A percentile compares a stretch with the other conserved stretches of the same genome.
Conservation (phyloP, 2,888 invertebrate genomes). For the Apamea crenata region DNA sequence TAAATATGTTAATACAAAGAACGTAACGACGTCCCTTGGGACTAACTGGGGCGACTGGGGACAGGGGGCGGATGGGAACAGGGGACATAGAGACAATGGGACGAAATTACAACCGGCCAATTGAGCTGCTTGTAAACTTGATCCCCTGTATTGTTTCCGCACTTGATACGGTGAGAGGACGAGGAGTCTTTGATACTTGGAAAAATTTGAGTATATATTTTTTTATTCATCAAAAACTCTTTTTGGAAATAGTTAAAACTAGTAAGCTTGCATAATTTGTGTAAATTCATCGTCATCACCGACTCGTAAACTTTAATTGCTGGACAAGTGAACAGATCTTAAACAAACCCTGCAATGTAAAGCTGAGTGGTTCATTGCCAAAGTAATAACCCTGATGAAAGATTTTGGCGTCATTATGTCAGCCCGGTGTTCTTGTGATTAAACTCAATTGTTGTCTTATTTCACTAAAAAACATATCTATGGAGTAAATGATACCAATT, state of each 20-base stretch:
- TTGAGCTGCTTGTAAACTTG: slow-evolving; percentile 88
- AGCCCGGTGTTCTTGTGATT: too few relatives aligned
- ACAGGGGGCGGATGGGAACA: slow-evolving; percentile 70
- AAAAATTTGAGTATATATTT: background rate
- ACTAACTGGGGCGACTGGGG: slow-evolving; percentile 67
- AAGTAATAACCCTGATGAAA: too few relatives aligned
- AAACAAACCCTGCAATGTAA: too few relatives aligned
- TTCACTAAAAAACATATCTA: too few relatives aligned
- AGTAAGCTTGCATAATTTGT: too few relatives aligned
- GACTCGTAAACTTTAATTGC: too few relatives aligned
- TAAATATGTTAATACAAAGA: slow-evolving; percentile 83
- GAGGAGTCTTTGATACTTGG: slow-evolving; percentile 76
- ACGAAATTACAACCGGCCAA: slow-evolving; percentile 89
- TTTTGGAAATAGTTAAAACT: too few relatives aligned
- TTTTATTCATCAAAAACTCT: background rate
- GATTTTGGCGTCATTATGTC: too few relatives aligned
- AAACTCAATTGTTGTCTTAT: too few relatives aligned
- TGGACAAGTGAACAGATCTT: too few relatives aligned
- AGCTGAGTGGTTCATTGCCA: too few relatives aligned
- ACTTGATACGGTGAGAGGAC: slow-evolving; percentile 73
- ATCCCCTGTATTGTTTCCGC: slow-evolving; percentile 89
- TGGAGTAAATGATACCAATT: background rate
- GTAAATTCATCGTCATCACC: too few relatives aligned
- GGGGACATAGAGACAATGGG: slow-evolving; percentile 87
- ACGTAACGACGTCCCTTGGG: slow-evolving; percentile 82